Conservation (phyloP, 2,888 invertebrate species). For the Oligia fasciuncula region DNA sequence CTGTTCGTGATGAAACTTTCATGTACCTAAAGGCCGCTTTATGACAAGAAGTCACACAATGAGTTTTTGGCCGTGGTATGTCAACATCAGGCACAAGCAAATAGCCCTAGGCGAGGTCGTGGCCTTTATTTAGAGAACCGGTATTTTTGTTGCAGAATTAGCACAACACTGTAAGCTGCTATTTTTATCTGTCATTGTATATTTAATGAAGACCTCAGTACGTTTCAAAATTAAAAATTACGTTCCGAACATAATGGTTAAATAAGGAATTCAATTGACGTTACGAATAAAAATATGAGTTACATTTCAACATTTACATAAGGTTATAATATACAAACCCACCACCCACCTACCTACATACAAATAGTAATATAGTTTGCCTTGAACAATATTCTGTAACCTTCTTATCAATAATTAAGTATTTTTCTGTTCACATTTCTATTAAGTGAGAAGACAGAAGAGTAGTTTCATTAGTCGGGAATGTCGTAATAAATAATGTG, state of each 20-base stretch:
- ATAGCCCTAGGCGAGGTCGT: constrained; percentile 86
- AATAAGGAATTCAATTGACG: background rate
- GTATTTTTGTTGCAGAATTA: constrained; percentile 75
- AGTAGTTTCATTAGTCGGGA: constrained; percentile 74
- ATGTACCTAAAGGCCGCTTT: constrained; percentile 79
- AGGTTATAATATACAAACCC: background rate
- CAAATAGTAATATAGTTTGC: background rate
- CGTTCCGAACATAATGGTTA: background rate
- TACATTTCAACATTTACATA: background rate
- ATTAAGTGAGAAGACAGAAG: constrained; percentile 27
- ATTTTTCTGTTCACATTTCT: constrained; percentile 13
- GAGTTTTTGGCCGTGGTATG: constrained; percentile 84
- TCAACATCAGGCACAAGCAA: constrained; percentile 83
- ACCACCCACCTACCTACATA: background rate
- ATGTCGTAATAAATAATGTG: constrained; percentile 79
- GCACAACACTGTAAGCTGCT: constrained; percentile 59
- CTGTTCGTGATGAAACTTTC: constrained; percentile 77
- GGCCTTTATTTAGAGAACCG: constrained; percentile 82
- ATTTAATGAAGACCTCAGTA: constrained; percentile 3
- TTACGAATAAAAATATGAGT: background rate
- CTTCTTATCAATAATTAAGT: background rate
- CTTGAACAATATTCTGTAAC: background rate
- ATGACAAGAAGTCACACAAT: constrained; percentile 85
- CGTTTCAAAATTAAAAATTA: background rate
- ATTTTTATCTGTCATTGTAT: constrained; percentile 34